These are phyloP conservation scores for Rhopilema esculentum DNA, from an alignment of 30 jellyfish, hydroid and myxozoan species.

Conservation along the genomic window DNA sequence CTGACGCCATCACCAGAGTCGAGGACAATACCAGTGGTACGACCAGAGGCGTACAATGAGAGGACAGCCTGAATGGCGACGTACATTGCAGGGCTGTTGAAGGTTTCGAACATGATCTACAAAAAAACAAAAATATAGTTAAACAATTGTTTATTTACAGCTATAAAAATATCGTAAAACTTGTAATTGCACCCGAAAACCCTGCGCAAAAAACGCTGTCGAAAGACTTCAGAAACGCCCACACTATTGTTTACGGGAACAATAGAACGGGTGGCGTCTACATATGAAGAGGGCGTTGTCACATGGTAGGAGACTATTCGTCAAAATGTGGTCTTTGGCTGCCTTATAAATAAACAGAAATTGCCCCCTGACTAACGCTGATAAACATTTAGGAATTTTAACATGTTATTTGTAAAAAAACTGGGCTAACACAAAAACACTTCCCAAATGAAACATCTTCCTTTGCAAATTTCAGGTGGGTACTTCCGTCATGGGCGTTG, in stretches of 20 bases:
- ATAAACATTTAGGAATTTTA: background rate
- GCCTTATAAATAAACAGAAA: background rate
- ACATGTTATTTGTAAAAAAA: background rate
- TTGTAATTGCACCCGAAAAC: too few species aligned
- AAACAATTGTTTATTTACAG: background rate
- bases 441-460: background rate
- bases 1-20: slow-evolving; percentile 99
- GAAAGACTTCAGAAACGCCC: background rate
- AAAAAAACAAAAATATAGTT: slow-evolving; percentile 9
- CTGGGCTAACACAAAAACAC: too few species aligned
- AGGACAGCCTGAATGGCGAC: slow-evolving; percentile 99
- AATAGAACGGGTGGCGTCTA: background rate
- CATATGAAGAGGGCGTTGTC: background rate
- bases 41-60: slow-evolving; percentile 99
- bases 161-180: too few species aligned
- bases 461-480: too few species aligned
- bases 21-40: slow-evolving; percentile 99
- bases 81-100: slow-evolving; percentile 99
- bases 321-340: background rate
- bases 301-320: background rate
- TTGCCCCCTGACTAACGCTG: background rate
- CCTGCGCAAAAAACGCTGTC: too few species aligned
- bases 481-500: too few species aligned
- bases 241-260: background rate
- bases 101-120: slow-evolving; percentile 96